Conservation (phyloP, 2,113 vertebrate genomes). For the Ciconia stormi region DNA sequence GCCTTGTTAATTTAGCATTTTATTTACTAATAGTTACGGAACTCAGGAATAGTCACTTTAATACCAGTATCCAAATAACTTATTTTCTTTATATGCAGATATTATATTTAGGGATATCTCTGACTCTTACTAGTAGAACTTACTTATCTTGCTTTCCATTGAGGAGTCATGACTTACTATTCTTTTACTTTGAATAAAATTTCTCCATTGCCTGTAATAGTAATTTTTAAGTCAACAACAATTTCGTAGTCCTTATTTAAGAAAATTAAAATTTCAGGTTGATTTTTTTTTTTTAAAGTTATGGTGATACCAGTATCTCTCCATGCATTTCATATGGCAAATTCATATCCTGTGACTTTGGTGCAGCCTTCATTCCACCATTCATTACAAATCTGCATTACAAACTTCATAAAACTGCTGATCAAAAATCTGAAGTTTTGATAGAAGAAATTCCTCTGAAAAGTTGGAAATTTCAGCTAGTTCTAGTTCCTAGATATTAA, state of each 20-base stretch:
- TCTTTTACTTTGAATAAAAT: neutral
- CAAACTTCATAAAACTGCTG: neutral
- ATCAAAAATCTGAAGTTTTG: neutral
- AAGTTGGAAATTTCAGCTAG: neutral
- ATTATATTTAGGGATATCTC: neutral
- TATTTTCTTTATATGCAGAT: neutral
- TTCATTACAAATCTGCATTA: neutral
- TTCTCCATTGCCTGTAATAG: neutral
- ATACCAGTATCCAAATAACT: neutral
- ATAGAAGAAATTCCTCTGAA: neutral
- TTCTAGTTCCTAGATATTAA: neutral
- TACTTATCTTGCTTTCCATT: neutral
- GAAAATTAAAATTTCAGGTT: neutral
- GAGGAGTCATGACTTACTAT: neutral
- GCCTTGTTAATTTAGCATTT: neutral
- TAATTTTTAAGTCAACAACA: neutral
- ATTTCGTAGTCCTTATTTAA: neutral
- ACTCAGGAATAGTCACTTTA: neutral
- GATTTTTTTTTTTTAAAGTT: neutral
- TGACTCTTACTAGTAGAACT: neutral
- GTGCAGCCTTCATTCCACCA: accelerated
- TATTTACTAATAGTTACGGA: neutral
- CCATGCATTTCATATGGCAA: neutral
- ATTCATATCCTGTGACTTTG: neutral
- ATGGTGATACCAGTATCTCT: accelerated